These are phyloP conservation scores for Cololabis saira DNA, from an alignment of 2,113 vertebrate species.

Conservation along the genomic window DNA sequence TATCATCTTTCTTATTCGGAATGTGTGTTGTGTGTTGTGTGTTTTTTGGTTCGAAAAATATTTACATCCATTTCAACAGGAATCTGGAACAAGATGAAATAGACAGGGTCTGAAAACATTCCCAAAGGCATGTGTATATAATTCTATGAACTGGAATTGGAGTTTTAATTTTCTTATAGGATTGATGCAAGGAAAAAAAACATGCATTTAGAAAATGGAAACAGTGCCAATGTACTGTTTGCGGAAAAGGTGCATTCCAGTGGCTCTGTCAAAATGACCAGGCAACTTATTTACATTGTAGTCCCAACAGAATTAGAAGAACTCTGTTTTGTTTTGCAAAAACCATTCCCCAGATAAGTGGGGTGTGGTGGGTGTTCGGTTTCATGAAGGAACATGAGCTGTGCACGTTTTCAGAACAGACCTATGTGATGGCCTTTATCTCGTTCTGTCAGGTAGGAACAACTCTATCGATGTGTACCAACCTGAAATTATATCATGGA, in stretches of 20 bases:
- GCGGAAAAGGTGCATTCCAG: background rate
- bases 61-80: too few relatives aligned
- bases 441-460: background rate
- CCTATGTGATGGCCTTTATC: background rate
- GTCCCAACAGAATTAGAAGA: constrained; percentile 12
- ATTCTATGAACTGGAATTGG: too few relatives aligned
- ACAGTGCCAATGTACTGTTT: background rate
- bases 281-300: constrained; percentile 23
- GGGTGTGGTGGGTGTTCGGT: constrained; percentile 5
- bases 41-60: too few relatives aligned
- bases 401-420: background rate
- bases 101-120: too few relatives aligned
- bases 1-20: too few relatives aligned
- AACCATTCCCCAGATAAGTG: background rate
- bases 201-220: background rate
- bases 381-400: constrained; percentile 3
- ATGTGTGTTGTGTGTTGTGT: too few relatives aligned
- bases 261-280: constrained; percentile 19
- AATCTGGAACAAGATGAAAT: too few relatives aligned
- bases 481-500: background rate
- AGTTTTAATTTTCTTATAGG: background rate
- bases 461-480: background rate
- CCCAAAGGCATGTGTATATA: too few relatives aligned
- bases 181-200: background rate
- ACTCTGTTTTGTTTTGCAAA: constrained; percentile 48